Percentiles rank a stretch among this genome's conserved stretches.
These are phyloP conservation scores for Atta texana DNA, from an alignment of 1,140 invertebrate genomes.

Conservation along the genomic window DNA sequence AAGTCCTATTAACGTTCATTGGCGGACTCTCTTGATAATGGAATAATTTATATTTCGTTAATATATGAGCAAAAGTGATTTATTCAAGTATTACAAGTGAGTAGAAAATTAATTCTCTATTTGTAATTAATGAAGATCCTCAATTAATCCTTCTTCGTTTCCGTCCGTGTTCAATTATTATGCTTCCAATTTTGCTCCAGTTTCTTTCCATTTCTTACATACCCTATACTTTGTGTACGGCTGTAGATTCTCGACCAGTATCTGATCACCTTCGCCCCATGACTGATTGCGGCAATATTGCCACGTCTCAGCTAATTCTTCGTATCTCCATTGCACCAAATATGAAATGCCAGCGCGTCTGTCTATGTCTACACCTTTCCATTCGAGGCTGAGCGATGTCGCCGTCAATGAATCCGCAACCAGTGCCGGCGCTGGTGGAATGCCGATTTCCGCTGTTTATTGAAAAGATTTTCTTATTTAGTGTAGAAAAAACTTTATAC, in stretches of 20 bases:
- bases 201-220: constrained; percentile 74
- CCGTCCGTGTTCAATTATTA: background rate
- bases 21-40: background rate
- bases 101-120: too few species aligned
- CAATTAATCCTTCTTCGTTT: background rate
- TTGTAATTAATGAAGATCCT: background rate
- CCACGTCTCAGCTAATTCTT: constrained; percentile 90
- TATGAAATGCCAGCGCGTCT: constrained; percentile 87
- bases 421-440: constrained; percentile 90
- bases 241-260: constrained; percentile 91
- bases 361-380: constrained; percentile 88
- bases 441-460: constrained; percentile 88
- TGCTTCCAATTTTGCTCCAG: background rate
- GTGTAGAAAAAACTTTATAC: background rate
- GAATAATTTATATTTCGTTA: background rate
- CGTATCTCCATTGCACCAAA: constrained; percentile 92
- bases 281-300: constrained; percentile 91
- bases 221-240: constrained; percentile 96
- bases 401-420: constrained; percentile 91
- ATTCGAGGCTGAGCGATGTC: constrained; percentile 92
- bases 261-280: constrained; percentile 89
- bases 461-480: background rate
- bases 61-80: background rate
- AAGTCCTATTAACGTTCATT: background rate
- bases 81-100: background rate